Conservation (phyloP, 2,888 invertebrate genomes). For the Cantharis rufa region DNA sequence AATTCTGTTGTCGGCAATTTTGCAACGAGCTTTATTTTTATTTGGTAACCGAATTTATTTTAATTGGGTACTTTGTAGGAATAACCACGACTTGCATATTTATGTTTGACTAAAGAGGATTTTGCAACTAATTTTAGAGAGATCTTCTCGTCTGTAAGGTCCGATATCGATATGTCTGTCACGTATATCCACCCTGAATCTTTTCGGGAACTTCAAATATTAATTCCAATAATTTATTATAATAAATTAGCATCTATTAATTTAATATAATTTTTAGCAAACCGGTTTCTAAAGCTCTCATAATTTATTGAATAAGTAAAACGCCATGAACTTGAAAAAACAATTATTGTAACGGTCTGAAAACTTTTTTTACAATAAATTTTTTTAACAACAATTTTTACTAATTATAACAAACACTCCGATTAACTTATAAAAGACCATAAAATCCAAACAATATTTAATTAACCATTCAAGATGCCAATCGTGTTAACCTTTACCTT, state of each 20-base stretch:
- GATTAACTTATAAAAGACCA: neutral
- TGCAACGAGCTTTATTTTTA: neutral
- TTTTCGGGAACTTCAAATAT: neutral
- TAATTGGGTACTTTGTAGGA: neutral
- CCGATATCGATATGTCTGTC: neutral
- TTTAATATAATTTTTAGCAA: neutral
- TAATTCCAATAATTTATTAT: neutral
- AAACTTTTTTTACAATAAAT: neutral
- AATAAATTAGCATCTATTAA: neutral
- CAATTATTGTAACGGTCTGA: neutral
- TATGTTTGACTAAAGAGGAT: neutral
- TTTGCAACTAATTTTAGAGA: neutral
- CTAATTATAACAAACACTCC: neutral
- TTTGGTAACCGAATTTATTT: neutral
- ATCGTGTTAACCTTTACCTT: constrained; percentile 13
- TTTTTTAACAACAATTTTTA: neutral
- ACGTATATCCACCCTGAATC: neutral
- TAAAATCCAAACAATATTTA: neutral
- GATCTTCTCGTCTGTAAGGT: neutral
- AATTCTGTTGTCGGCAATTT: neutral
- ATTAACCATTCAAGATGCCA: neutral
- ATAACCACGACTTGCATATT: neutral
- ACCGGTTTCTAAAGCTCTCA: neutral
- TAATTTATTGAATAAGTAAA: neutral
- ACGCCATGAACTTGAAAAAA: neutral